A percentile compares a stretch with the other conserved stretches of the same genome.
Conservation (phyloP, 37 sponge, comb jelly and placozoan genomes). For the Tethya wilhelma region DNA sequence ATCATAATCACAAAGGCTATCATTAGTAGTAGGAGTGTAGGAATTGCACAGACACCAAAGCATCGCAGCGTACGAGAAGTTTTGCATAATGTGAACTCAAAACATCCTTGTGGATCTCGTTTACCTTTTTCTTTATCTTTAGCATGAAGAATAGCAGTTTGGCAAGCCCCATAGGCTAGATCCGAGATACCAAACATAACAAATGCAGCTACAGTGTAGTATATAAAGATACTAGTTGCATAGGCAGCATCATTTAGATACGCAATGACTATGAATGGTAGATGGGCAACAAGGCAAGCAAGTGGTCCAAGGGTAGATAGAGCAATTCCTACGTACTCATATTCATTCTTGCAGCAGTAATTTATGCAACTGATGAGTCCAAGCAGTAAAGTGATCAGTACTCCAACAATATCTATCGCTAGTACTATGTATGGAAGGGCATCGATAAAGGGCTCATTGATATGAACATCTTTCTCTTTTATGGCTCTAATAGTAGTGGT, state of each 20-base stretch:
- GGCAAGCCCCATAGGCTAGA: not conserved
- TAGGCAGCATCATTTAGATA: not conserved
- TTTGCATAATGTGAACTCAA: not conserved
- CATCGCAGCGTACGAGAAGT: not conserved
- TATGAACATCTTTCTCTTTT: not conserved
- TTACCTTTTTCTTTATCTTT: too few relatives aligned
- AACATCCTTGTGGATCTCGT: not conserved
- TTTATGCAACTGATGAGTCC: too few relatives aligned
- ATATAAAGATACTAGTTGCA: not conserved
- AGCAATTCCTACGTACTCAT: not conserved
- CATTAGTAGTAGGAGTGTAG: not conserved
- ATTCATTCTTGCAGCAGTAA: not conserved
- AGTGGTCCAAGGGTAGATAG: not conserved
- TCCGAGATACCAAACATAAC: not conserved
- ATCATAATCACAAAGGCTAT: not conserved
- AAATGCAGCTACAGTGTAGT: not conserved
- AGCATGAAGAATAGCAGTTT: not conserved
- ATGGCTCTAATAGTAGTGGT: not conserved
- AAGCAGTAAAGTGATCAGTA: too few relatives aligned
- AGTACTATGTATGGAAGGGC: not conserved
- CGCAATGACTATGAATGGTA: not conserved
- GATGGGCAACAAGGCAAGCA: not conserved
- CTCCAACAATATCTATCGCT: not conserved
- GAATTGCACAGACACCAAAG: not conserved
- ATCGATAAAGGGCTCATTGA: not conserved